Base-by-base conservation (phyloP, 2,797 vertebrate species). In the Hoplostethus mediterraneus region DNA sequence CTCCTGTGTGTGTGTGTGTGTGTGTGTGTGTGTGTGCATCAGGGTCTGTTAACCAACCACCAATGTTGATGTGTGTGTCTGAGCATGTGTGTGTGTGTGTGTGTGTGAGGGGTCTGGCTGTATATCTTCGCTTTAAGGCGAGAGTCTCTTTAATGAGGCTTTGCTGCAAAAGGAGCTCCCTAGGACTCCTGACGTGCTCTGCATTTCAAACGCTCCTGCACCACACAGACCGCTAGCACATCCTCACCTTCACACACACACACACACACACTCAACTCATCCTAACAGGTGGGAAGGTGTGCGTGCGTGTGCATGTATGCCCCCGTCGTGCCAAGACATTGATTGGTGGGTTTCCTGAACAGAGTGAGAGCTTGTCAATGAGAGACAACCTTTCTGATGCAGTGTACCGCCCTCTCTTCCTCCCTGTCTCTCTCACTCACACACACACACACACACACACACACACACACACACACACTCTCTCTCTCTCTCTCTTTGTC, bases 121-220 rank as follows among this genome's bases (percentile, higher is more conserved):
- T 90, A 89, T 91, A 91, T 92, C 90, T 88, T 84, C 63, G 91
- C 86, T 93, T 92, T 92, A 91, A 92, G 90, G 90, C 92, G 86
- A 90, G 87, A 84, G 91, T 92, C 86, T 90, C 90, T 92, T 93
- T 94, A 95, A 93, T 95, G 93, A 94, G 93, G 91, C 93, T 94
- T 91, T 90, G 90, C 88, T 88, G 92, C 90, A 91, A 89, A 91
- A 88, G 84, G 84, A 84, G 83, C 87, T 89, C 90, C 87, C 87
- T 69, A 75, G 84, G 84, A 85, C 82, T 84, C 82, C 75, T 81
- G 86, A 90, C 85, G 91, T 93, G 91, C 83, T 88, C 87, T 82
- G 93, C 90, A 93, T 94, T 86, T 90, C 85, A 94, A 95, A 86
- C 88, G 73, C 73, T 75, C 68, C 74, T 71, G 73, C 82, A 65